Evolutionary conservation across 1,140 invertebrate species (phyloP).

Genomic region (Monomorium pharaonis): DNA sequence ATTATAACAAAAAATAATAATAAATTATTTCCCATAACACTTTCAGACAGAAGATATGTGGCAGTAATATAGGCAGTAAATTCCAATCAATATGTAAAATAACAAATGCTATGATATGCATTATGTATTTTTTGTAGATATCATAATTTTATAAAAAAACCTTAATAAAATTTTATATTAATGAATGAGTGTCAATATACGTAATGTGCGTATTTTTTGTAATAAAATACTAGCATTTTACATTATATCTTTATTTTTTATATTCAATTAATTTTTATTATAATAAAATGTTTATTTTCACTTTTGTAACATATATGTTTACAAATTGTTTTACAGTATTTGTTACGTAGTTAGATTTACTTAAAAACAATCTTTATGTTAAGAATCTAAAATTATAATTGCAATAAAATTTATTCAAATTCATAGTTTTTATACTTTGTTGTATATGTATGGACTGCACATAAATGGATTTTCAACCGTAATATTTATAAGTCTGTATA

Average conservation of each 20-base stretch:
- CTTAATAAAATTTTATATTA: too few relatives aligned
- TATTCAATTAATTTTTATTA: not conserved
- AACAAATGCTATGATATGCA: not conserved
- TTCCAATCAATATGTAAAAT: conserved; percentile 15
- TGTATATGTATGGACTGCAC: too few relatives aligned
- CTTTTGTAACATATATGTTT: not conserved
- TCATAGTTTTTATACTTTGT: not conserved
- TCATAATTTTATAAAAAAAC: conserved; percentile 4
- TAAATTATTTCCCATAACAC: not conserved
- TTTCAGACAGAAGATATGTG: conserved; percentile 9
- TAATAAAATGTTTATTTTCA: not conserved
- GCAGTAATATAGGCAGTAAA: not conserved
- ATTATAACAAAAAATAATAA: conserved; percentile 2
- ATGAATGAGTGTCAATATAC: not conserved
- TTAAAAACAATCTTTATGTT: not conserved
- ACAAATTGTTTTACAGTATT: not conserved
- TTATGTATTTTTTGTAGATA: conserved; percentile 3
- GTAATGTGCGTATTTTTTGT: not conserved
- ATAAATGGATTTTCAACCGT: not conserved
- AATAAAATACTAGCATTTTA: too few relatives aligned
- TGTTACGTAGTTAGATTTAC: not conserved
- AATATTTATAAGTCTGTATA: not conserved
- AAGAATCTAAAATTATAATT: not conserved
- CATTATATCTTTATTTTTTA: not conserved
- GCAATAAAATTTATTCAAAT: not conserved